Conservation (phyloP, 2,888 invertebrate genomes). For the Chorisops tibialis region DNA sequence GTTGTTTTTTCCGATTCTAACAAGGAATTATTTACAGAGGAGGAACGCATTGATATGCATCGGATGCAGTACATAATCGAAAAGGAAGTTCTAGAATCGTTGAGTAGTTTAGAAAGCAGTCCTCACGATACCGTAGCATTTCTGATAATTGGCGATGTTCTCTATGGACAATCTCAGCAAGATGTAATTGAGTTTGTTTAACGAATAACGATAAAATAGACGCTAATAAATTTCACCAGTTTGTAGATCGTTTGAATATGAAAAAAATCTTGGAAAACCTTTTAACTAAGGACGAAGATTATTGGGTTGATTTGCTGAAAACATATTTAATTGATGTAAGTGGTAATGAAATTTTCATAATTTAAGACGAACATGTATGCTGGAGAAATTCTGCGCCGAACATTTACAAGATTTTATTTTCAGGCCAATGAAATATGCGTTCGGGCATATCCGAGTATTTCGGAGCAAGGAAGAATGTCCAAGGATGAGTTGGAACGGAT, state of each 20-base stretch:
- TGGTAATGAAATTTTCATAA: not conserved
- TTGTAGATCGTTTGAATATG: constrained; percentile 67
- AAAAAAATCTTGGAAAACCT: constrained; percentile 61
- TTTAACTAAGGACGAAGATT: constrained; percentile 59
- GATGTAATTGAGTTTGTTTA: constrained; percentile 59
- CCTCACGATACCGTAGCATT: constrained; percentile 76
- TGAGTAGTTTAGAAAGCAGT: constrained; percentile 69
- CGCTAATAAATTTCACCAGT: constrained; percentile 49
- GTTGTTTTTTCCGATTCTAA: not conserved
- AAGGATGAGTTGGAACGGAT: constrained; percentile 70
- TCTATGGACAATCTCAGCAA: constrained; percentile 71
- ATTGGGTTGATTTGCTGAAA: constrained; percentile 69
- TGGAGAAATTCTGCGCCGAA: not conserved
- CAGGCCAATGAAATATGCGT: constrained; percentile 29
- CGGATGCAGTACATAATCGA: constrained; percentile 70
- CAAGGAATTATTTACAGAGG: constrained; percentile 38
- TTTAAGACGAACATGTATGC: too few relatives aligned
- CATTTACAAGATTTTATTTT: not conserved
- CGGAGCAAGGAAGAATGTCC: constrained; percentile 64
- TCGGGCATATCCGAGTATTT: constrained; percentile 60
- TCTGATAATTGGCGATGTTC: constrained; percentile 75
- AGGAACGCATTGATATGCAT: constrained; percentile 67
- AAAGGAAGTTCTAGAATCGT: constrained; percentile 65
- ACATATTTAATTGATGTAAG: constrained; percentile 53
- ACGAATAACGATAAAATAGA: not conserved